Percentiles rank a stretch among this genome's conserved stretches.
Evolutionary conservation across 1,140 invertebrate species (phyloP).

Genomic region (Lanistes nyassanus): DNA sequence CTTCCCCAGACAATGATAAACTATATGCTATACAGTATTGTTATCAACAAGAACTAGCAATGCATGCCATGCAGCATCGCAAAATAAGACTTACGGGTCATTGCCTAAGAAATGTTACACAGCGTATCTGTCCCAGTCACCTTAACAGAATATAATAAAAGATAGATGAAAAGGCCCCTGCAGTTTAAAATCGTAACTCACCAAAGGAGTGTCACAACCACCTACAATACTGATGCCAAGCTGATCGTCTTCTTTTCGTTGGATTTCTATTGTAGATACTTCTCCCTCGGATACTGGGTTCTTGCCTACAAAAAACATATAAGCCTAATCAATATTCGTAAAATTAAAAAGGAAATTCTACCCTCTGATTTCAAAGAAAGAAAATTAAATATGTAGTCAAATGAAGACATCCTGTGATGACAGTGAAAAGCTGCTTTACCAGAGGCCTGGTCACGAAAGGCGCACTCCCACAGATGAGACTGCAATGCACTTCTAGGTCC

Average conservation of each 20-base stretch:
- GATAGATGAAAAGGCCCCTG: neutral
- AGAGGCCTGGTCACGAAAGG: slow-evolving; percentile 59
- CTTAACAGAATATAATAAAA: no score
- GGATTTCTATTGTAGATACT: slow-evolving; percentile 70
- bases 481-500: slow-evolving; percentile 66
- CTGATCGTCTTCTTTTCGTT: slow-evolving; percentile 53
- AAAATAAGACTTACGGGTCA: no score
- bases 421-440: slow-evolving; percentile 34
- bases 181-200: slow-evolving; percentile 56
- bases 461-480: slow-evolving; percentile 65
- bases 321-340: no score
- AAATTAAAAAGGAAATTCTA: no score
- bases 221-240: slow-evolving; percentile 71
- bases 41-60: no score
- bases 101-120: no score
- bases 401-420: neutral
- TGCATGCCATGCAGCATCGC: no score
- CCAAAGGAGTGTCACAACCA: slow-evolving; percentile 70
- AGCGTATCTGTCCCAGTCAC: no score
- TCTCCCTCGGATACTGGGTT: slow-evolving; percentile 69
- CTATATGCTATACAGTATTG: no score
- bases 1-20: no score
- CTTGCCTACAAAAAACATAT: slow-evolving; percentile 45
- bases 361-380: no score
- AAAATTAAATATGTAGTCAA: no score